phyloP scores from a whole-genome alignment of 2,888 invertebrate genomes.

The Hemistola chrysoprasaria region DNA sequence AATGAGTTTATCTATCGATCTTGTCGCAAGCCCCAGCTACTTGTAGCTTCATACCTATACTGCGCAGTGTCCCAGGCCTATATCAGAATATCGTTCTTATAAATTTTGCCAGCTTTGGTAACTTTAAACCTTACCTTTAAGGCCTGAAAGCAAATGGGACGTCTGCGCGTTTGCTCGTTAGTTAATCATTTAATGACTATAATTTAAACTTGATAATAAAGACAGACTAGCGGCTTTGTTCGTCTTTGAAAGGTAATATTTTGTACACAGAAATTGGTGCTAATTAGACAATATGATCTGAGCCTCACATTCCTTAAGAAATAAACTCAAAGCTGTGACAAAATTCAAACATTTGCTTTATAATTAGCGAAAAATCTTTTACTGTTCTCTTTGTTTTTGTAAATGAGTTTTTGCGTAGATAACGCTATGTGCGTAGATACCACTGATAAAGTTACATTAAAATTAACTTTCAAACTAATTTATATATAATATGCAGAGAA shows the following conservation, averaged over 20 bases:
- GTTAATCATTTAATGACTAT: slow-evolving; percentile 60
- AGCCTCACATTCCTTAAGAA: slow-evolving; percentile 28
- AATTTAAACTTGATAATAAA: slow-evolving; percentile 77
- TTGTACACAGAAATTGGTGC: slow-evolving; percentile 61
- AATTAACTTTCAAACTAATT: too few species aligned
- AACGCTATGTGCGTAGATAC: too few species aligned
- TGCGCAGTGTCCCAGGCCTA: too few species aligned
- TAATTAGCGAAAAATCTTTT: slow-evolving; percentile 42
- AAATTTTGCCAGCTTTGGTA: slow-evolving; percentile 47
- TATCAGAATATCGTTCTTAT: slow-evolving; percentile 4
- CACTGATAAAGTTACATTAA: too few species aligned
- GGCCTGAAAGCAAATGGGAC: slow-evolving; percentile 56
- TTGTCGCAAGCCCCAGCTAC: too few species aligned
- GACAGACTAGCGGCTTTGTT: slow-evolving; percentile 73
- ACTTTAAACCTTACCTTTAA: slow-evolving; percentile 54
- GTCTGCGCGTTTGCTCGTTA: slow-evolving; percentile 62
- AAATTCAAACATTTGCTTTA: slow-evolving; percentile 41
- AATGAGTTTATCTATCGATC: too few species aligned
- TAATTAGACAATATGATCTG: slow-evolving; percentile 70
- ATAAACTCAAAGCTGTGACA: slow-evolving; percentile 52
- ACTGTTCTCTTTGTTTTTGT: slow-evolving; percentile 20
- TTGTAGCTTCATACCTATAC: too few species aligned
- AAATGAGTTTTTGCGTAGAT: slow-evolving; percentile 3
- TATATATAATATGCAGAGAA: too few species aligned
- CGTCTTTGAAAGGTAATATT: slow-evolving; percentile 69